Evolutionary conservation across 2,113 vertebrate species (phyloP).

Genomic region (Malurus melanocephalus): DNA sequence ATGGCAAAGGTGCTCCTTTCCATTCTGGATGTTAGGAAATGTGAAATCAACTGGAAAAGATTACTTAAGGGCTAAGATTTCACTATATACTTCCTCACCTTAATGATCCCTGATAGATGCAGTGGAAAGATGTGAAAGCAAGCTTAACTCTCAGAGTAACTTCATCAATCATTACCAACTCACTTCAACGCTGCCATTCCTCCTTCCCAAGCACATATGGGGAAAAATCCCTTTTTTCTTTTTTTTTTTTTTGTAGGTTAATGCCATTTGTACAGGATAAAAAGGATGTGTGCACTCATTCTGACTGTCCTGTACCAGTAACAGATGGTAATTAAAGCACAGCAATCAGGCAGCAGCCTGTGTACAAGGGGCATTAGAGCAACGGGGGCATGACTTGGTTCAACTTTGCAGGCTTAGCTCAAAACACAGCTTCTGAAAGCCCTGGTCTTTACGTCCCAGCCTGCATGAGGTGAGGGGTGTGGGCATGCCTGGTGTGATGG

Average conservation of each 20-base stretch:
- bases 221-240: neutral
- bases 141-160: neutral
- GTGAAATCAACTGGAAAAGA: neutral
- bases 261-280: neutral
- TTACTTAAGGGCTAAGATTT: neutral
- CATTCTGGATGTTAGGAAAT: neutral
- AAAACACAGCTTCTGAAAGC: neutral
- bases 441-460: neutral
- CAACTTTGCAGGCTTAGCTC: neutral
- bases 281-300: neutral
- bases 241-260: neutral
- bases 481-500: neutral
- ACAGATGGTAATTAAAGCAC: neutral
- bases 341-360: neutral
- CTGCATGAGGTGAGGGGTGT: neutral
- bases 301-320: neutral
- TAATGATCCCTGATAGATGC: neutral
- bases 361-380: neutral
- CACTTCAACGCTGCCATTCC: neutral
- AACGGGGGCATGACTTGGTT: neutral
- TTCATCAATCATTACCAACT: neutral
- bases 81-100: neutral
- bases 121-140: neutral
- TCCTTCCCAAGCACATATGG: neutral
- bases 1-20: neutral